Conservation (phyloP, 2,888 invertebrate genomes). For the Operophtera brumata region DNA sequence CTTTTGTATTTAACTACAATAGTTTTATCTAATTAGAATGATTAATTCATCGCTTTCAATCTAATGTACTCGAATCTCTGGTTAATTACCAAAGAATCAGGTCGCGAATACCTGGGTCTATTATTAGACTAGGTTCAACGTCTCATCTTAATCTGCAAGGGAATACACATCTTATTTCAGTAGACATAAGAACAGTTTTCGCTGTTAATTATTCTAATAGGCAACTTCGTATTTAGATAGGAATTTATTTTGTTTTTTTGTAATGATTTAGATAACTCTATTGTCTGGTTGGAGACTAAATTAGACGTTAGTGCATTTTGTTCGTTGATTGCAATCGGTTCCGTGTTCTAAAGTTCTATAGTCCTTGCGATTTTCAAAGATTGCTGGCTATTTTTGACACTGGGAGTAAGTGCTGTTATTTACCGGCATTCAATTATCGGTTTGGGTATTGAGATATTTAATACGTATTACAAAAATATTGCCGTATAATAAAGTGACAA, state of each 20-base stretch:
- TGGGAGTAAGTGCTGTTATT: background rate
- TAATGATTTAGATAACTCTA: conserved; percentile 1
- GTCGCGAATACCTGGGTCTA: conserved; percentile 33
- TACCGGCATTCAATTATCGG: too few relatives aligned
- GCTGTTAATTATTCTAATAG: background rate
- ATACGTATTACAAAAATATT: too few relatives aligned
- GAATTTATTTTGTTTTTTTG: background rate
- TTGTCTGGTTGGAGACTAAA: conserved; percentile 6
- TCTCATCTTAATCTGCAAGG: background rate
- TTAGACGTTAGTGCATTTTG: conserved; percentile 15
- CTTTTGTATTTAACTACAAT: background rate
- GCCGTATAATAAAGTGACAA: too few relatives aligned
- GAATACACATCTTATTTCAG: background rate
- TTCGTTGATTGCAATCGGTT: conserved; percentile 14
- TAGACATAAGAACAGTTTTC: background rate
- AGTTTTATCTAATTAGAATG: background rate
- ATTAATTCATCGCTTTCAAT: conserved; percentile 6
- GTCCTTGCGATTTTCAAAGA: background rate
- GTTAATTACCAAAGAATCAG: conserved; percentile 28
- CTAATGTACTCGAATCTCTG: background rate
- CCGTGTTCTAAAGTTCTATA: conserved; percentile 5
- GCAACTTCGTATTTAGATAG: background rate
- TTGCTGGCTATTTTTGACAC: background rate
- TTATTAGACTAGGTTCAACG: conserved; percentile 25
- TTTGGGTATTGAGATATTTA: too few relatives aligned